A percentile compares a stretch with the other conserved stretches of the same genome.
Evolutionary conservation across 1,140 invertebrate species (phyloP).

Genomic region (Cydia splendana): DNA sequence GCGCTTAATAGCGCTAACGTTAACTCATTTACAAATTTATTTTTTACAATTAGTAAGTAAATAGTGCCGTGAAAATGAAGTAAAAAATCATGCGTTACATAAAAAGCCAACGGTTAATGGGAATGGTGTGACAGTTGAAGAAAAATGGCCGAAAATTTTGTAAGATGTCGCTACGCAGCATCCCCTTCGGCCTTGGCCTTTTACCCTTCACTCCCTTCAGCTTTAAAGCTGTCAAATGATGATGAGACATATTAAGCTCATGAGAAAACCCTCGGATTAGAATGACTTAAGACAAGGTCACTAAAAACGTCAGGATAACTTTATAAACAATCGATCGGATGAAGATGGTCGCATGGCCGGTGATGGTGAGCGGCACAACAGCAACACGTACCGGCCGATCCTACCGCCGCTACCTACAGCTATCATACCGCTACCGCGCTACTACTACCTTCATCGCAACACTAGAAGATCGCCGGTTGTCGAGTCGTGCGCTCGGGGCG

Average conservation of each 20-base stretch:
- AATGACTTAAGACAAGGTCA: constrained; percentile 25
- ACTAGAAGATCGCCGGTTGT: constrained; percentile 41
- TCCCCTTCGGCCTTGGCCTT: constrained; percentile 6
- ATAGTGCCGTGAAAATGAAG: neutral
- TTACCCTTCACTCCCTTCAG: neutral
- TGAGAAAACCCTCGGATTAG: neutral
- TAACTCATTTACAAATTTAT: neutral
- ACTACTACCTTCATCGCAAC: constrained; percentile 76
- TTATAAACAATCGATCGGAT: constrained; percentile 25
- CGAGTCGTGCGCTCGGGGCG: constrained; percentile 44
- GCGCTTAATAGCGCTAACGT: neutral
- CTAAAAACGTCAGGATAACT: constrained; percentile 8
- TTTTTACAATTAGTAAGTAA: neutral
- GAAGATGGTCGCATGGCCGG: constrained; percentile 20
- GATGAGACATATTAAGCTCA: neutral
- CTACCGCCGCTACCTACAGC: constrained; percentile 61
- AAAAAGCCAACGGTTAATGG: constrained; percentile 10
- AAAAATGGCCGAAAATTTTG: constrained; percentile 26
- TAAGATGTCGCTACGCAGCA: constrained; percentile 20
- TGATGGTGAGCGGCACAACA: constrained; percentile 41
- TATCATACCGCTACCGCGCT: constrained; percentile 69
- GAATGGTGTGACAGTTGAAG: neutral
- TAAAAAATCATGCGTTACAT: constrained; percentile 1
- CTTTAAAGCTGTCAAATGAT: neutral
- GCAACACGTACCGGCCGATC: constrained; percentile 61